phyloP scores from a whole-genome alignment of 2,797 vertebrate genomes.

The Muscicapa striata region DNA sequence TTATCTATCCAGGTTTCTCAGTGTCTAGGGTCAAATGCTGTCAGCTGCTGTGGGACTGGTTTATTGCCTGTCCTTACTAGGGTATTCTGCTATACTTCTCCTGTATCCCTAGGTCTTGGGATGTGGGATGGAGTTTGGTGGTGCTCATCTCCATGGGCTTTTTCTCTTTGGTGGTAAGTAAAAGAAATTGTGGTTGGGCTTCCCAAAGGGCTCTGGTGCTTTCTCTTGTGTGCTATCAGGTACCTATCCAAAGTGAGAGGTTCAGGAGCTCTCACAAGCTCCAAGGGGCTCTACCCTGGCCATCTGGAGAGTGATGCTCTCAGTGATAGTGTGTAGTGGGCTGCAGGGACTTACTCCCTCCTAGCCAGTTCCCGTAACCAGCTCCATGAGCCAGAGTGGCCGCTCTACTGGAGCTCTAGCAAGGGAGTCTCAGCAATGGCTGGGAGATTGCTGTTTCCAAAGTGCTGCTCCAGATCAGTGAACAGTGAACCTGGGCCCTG shows the following conservation, averaged over 20 bases:
- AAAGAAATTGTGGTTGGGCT: not conserved
- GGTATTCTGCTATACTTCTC: too few species aligned
- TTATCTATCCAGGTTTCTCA: too few species aligned
- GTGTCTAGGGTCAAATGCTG: too few species aligned
- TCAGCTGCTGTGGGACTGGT: too few species aligned
- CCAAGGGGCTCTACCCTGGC: fast-evolving
- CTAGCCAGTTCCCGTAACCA: not conserved
- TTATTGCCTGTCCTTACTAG: too few species aligned
- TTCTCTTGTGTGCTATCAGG: not conserved
- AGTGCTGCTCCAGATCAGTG: not conserved
- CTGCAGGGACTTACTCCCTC: not conserved
- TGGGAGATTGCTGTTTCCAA: not conserved
- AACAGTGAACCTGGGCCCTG: fast-evolving
- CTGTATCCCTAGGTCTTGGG: not conserved
- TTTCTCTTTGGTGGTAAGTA: not conserved
- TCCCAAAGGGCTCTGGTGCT: not conserved
- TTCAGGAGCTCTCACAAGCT: not conserved
- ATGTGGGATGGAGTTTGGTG: fast-evolving
- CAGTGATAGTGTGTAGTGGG: fast-evolving
- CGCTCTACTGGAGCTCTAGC: not conserved
- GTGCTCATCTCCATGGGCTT: fast-evolving
- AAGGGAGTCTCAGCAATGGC: not conserved
- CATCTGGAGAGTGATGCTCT: not conserved
- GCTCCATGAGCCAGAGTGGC: not conserved
- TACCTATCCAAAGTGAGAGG: not conserved